phyloP scores from a whole-genome alignment of 1,140 invertebrate species.

The Drosophila subobscura region DNA sequence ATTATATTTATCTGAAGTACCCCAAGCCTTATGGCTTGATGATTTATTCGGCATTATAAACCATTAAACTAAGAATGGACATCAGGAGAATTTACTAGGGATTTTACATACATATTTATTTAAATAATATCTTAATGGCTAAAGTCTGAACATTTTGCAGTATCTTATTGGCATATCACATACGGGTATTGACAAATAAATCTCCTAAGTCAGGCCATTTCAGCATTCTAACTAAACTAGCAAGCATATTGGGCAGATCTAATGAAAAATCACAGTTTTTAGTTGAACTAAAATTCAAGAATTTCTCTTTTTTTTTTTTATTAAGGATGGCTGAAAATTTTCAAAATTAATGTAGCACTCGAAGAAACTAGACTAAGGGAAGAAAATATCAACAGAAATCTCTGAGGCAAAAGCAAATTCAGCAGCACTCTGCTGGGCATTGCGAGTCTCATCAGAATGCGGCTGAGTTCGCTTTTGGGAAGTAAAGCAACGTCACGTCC shows the following conservation, averaged over 20 bases:
- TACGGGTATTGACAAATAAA: slow-evolving; percentile 20
- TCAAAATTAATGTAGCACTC: slow-evolving; percentile 49
- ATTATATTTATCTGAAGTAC: slow-evolving; percentile 1
- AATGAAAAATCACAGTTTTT: slow-evolving; percentile 72
- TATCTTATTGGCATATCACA: slow-evolving; percentile 48
- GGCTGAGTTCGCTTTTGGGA: slow-evolving; percentile 68
- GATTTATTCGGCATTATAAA: slow-evolving; percentile 10
- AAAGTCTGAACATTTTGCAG: slow-evolving; percentile 18
- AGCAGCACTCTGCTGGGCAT: slow-evolving; percentile 49
- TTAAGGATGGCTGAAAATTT: slow-evolving; percentile 48
- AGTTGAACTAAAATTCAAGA: slow-evolving; percentile 67
- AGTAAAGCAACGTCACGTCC: slow-evolving; percentile 26
- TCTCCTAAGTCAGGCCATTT: slow-evolving; percentile 36
- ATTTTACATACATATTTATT: slow-evolving; percentile 15
- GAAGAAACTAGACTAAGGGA: slow-evolving; percentile 15
- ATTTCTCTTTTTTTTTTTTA: slow-evolving; percentile 39
- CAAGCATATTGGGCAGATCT: slow-evolving; percentile 7
- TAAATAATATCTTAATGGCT: slow-evolving; percentile 3
- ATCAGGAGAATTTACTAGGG: not conserved
- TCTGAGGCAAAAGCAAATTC: slow-evolving; percentile 67
- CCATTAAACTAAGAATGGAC: not conserved
- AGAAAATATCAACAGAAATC: slow-evolving; percentile 1
- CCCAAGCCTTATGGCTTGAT: too few species aligned
- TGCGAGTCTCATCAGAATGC: slow-evolving; percentile 44
- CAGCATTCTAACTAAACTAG: slow-evolving; percentile 21